Evolutionary conservation across 1,140 invertebrate species (phyloP).

Genomic region (Agrilus planipennis): DNA sequence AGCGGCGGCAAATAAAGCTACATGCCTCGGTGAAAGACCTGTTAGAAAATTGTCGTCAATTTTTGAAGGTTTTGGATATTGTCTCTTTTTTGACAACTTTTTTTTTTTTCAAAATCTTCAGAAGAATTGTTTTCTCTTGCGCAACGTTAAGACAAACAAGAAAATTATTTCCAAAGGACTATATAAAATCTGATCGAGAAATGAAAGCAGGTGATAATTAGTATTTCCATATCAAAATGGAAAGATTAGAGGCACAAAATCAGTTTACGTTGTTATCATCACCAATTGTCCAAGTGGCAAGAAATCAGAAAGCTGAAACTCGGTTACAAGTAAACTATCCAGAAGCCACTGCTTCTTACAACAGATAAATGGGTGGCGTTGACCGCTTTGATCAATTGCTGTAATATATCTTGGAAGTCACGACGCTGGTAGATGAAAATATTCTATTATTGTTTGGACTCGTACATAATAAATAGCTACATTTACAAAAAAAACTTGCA

Average conservation of each 20-base stretch:
- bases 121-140: constrained; percentile 7
- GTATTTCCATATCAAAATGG: constrained; percentile 7
- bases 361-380: constrained; percentile 29
- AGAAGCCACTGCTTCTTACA: constrained; percentile 26
- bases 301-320: constrained; percentile 23
- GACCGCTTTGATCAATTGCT: constrained; percentile 30
- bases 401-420: constrained; percentile 29
- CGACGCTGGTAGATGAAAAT: constrained; percentile 32
- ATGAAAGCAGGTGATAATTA: constrained; percentile 1
- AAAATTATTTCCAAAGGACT: constrained; percentile 10
- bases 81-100: constrained; percentile 8
- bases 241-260: constrained; percentile 9
- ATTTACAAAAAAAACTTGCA: not conserved
- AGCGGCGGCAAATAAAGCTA: not conserved
- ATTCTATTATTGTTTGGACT: constrained; percentile 28
- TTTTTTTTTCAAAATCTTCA: constrained; percentile 4
- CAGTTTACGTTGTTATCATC: constrained; percentile 2
- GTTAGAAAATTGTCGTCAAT: not conserved
- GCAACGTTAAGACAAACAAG: constrained; percentile 3
- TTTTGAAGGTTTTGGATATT: constrained; percentile 5
- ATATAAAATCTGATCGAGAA: constrained; percentile 8
- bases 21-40: constrained; percentile 1
- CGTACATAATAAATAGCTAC: constrained; percentile 16
- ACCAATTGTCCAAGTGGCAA: constrained; percentile 20
- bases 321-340: constrained; percentile 22